Evolutionary conservation across 92 coral and sea anemone species (phyloP).

Genomic region (Porites evermanni): DNA sequence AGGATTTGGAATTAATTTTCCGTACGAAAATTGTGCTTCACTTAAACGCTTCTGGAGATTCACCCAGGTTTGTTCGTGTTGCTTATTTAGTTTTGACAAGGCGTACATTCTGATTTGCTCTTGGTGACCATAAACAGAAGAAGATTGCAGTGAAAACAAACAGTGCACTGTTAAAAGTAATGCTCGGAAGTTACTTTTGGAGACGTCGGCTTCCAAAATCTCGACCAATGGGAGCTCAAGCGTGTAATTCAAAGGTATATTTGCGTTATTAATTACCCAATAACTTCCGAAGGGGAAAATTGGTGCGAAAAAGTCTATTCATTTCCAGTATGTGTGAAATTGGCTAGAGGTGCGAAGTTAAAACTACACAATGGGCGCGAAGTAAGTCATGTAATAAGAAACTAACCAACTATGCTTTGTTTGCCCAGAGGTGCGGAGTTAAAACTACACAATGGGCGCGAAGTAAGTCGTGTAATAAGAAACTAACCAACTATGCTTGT

Average conservation of each 20-base stretch:
- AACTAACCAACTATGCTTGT: too few relatives aligned
- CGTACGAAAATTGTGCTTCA: not conserved
- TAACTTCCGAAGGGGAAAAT: conserved; percentile 5
- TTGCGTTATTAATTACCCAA: not conserved
- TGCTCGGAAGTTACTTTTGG: too few relatives aligned
- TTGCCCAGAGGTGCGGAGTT: too few relatives aligned
- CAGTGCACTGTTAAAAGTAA: not conserved
- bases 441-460: too few relatives aligned
- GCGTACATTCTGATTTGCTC: conserved; percentile 25
- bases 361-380: too few relatives aligned
- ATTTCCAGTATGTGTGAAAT: too few relatives aligned
- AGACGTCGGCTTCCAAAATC: conserved; percentile 9
- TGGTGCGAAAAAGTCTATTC: too few relatives aligned
- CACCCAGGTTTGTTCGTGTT: conserved; percentile 39
- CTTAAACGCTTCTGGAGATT: conserved; percentile 18
- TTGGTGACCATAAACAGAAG: not conserved
- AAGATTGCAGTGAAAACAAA: not conserved
- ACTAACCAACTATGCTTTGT: too few relatives aligned
- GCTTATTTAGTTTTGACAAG: conserved; percentile 30
- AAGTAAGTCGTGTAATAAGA: too few relatives aligned
- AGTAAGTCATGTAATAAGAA: too few relatives aligned
- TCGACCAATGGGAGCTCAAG: conserved; percentile 5
- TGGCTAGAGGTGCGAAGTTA: too few relatives aligned
- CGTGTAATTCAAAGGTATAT: not conserved
- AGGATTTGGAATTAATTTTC: not conserved